Conservation (phyloP, 2,113 vertebrate species). For the Lates calcarifer region DNA sequence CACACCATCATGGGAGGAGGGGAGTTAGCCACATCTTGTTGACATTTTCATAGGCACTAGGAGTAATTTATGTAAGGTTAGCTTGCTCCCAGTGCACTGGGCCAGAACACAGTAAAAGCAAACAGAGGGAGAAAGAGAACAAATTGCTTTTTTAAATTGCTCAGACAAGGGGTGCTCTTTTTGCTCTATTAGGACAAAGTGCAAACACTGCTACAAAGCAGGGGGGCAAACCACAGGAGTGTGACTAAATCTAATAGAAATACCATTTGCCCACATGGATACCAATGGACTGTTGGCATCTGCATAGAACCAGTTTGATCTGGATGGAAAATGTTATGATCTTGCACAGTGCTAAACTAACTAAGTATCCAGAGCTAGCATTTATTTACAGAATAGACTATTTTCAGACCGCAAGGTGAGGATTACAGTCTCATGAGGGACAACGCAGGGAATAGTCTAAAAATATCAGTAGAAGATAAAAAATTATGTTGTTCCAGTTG, state of each 20-base stretch:
- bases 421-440: conserved; percentile 4
- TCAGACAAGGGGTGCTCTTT: conserved; percentile 76
- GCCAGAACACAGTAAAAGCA: conserved; percentile 80
- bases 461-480: conserved; percentile 5
- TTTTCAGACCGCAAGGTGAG: conserved; percentile 4
- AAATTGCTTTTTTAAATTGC: conserved; percentile 85
- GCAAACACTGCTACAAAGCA: conserved; percentile 74
- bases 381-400: neutral
- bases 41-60: conserved; percentile 80
- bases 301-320: conserved; percentile 24
- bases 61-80: conserved; percentile 82
- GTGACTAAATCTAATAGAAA: conserved; percentile 76
- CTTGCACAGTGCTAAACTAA: conserved; percentile 5
- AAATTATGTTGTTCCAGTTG: neutral
- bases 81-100: conserved; percentile 73
- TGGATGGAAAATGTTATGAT: conserved; percentile 20
- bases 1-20: conserved; percentile 45
- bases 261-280: conserved; percentile 46
- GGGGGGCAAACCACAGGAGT: conserved; percentile 49
- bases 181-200: conserved; percentile 81
- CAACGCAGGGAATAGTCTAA: conserved; percentile 10
- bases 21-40: conserved; percentile 71
- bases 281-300: conserved; percentile 32
- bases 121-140: conserved; percentile 80
- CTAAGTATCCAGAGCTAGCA: neutral